Percentiles rank a stretch among this genome's conserved stretches.
These are phyloP conservation scores for Pogonomyrmex barbatus DNA, from an alignment of 1,140 invertebrate species.

Conservation along the genomic window DNA sequence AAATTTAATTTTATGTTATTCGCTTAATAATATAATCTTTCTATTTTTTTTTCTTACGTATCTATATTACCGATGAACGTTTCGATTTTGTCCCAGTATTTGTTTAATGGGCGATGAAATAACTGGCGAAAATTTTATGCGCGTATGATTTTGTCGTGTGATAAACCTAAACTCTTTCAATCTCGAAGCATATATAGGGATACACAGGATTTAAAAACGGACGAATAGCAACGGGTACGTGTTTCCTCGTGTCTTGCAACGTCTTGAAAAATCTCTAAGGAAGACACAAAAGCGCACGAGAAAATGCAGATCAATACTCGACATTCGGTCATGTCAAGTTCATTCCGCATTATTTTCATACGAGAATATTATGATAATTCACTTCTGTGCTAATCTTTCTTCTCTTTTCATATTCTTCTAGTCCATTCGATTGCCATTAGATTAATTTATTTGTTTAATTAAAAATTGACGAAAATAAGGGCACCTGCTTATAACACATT, in stretches of 20 bases:
- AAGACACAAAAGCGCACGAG: conserved; percentile 19
- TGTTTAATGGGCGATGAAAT: background rate
- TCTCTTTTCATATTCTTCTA: conserved; percentile 33
- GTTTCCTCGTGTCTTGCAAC: background rate
- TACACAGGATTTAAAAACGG: background rate
- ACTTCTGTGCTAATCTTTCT: conserved; percentile 11
- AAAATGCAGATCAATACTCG: conserved; percentile 68
- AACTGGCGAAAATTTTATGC: background rate
- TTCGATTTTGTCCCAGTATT: background rate
- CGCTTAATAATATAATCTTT: background rate
- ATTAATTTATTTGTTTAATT: background rate
- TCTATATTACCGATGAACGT: background rate
- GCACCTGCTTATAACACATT: background rate
- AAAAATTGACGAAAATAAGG: conserved; percentile 10
- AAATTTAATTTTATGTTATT: background rate
- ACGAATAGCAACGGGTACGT: background rate
- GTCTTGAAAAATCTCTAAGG: conserved; percentile 8
- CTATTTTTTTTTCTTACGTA: background rate
- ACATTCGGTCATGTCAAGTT: background rate
- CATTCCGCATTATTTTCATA: background rate
- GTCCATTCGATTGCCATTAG: background rate
- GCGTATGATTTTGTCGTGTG: background rate
- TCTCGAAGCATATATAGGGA: background rate
- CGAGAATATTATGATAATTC: background rate
- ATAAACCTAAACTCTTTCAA: conserved; percentile 9